A percentile compares a stretch with the other conserved stretches of the same genome.
These are phyloP conservation scores for Aphelenchoides avenae DNA, from an alignment of 1,140 invertebrate genomes.

Conservation along the genomic window DNA sequence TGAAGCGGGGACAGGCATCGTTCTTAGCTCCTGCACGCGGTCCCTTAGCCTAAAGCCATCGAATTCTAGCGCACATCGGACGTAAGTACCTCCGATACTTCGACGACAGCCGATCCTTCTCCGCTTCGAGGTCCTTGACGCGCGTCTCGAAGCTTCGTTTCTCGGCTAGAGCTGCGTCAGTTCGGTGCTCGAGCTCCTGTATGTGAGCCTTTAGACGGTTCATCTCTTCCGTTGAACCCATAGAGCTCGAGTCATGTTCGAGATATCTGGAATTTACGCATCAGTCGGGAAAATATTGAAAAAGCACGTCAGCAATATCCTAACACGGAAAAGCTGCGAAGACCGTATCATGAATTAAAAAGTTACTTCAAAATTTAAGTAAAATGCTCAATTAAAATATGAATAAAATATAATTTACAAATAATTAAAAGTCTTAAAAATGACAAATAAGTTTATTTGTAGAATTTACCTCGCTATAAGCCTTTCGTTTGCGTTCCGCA, in stretches of 20 bases:
- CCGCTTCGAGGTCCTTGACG: slow-evolving; percentile 2
- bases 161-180: no score
- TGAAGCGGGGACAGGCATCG: no score
- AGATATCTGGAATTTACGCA: no score
- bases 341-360: slow-evolving; percentile 10
- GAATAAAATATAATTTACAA: slow-evolving; percentile 11
- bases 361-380: slow-evolving; percentile 12
- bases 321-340: no score
- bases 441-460: slow-evolving; percentile 9
- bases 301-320: no score
- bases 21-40: no score
- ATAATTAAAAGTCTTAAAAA: background rate
- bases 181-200: slow-evolving; percentile 11
- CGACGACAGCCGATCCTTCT: no score
- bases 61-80: no score
- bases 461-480: slow-evolving; percentile 30
- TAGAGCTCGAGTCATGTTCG: slow-evolving; percentile 20
- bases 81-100: no score
- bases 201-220: background rate
- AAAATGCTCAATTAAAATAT: slow-evolving; percentile 3
- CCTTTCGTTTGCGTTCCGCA: slow-evolving; percentile 38
- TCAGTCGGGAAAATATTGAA: no score
- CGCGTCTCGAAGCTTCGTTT: no score
- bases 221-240: slow-evolving; percentile 19
- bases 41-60: no score